Percentiles rank a stretch among this genome's conserved stretches.
Evolutionary conservation across 2,113 vertebrate species (phyloP).

Genomic region (Piaya cayana): DNA sequence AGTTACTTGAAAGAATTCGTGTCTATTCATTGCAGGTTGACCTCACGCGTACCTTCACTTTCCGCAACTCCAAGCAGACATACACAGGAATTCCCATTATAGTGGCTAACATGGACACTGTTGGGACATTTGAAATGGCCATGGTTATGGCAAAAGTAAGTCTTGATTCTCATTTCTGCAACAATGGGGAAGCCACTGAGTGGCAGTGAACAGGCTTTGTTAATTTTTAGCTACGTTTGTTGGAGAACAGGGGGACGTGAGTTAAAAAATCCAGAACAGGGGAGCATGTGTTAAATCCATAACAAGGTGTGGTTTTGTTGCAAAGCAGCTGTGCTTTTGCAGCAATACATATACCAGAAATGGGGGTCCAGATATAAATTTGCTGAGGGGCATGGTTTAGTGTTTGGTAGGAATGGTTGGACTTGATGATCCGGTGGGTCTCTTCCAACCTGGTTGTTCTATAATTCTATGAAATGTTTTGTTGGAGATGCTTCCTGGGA

Average conservation of each 20-base stretch:
- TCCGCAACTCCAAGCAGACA: constrained; percentile 97
- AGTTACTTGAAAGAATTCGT: background rate
- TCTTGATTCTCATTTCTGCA: background rate
- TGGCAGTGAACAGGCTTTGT: background rate
- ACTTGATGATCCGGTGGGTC: no score
- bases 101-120: constrained; percentile 98
- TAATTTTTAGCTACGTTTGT: background rate
- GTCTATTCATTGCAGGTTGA: constrained; percentile 81
- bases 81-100: constrained; percentile 96
- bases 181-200: background rate
- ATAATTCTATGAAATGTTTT: no score
- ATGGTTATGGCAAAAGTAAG: constrained; percentile 91
- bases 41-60: constrained; percentile 91
- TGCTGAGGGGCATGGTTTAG: no score
- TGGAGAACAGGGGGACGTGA: background rate
- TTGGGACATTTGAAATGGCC: constrained; percentile 98
- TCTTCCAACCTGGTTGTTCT: no score
- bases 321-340: background rate
- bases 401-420: no score
- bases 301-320: background rate
- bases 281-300: background rate
- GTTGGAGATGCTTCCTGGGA: background rate
- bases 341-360: background rate
- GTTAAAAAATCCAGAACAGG: background rate
- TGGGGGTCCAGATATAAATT: background rate